Evolutionary conservation across 2,797 vertebrate genomes (phyloP), one percentile per base, ranked within the genome.

Genomic region (Acrossocheilus fasciatus): DNA sequence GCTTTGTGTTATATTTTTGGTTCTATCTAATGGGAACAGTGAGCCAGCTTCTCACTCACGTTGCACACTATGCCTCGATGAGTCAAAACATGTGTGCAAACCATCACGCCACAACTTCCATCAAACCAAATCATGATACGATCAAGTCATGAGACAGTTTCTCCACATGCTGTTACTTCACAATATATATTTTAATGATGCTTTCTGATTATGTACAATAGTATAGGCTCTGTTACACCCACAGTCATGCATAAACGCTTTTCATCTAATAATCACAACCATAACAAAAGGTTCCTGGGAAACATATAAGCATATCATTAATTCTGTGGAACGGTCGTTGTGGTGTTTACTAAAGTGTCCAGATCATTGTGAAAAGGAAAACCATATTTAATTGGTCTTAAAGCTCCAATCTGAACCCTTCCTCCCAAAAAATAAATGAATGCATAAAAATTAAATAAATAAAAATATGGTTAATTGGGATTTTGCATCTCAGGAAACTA

Each of bases 311-410:
- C 34, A 26, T 52, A 41, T 73, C 15, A 83, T 83, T 73, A 73
- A 59, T 45, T 83, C 36, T 59, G 52, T 34, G 20, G 3, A 82
- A 41, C 0, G 10, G 30, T 57, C 43, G 36, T 36, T 59, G 23
- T 57, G 30, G 64, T 70, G 69, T 83, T 72, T 59, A 43, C 68
- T 34, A 43, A 15, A 59, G 34, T 54, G 43, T 83, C 36, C 52
- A 59, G 39, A 57, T 82, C n/a, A 43, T 57, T 72, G 34, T 57
- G 36, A 30, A 57, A 30, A 72, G 23, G 36, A 20, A 82, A 43
- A 57, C 4, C 69, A 83, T 10, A 72, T 83, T 72, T 83, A 83
- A 83, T 83, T 83, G 66, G 68, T 39, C 52, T 43, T 57, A 43
- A 59, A 62, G 36, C 81, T 57, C 68, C 30, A 69, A 54, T 39